Evolutionary conservation across 2,888 invertebrate genomes (phyloP), one percentile per base, ranked within the genome.

Genomic region (Syritta pipiens): DNA sequence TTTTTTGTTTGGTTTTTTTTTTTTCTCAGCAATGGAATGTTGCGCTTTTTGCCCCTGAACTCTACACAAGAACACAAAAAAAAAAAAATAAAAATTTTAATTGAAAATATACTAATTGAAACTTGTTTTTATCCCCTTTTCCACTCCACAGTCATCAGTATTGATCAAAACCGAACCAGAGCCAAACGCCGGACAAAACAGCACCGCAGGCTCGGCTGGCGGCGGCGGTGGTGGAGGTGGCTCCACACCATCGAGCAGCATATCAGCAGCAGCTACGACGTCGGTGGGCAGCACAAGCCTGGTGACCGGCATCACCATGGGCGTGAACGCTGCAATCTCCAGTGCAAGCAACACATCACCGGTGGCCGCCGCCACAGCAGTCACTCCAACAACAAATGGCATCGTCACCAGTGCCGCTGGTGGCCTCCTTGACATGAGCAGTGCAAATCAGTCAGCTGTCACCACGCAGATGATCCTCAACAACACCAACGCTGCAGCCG

Each of bases 141-240:
- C 32, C 55, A 28, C 32, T 20, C 19, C 67, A 30, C 84, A 87
- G 88, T 86, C 87, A 83, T 85, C 87, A 87, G 87, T 87, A 86
- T 87, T 88, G 86, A 84, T 87, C 82, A 87, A 92, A 90, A 91
- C 90, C 82, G 92, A 92, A 85, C 88, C 90, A 77, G 91, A 91
- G 83, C 86, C 89, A 67, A 82, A 82, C 60, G 83, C 84, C 62
- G 84, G 84, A 71, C 89, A 82, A 79, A 81, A 75, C 37, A 81
- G 79, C 68, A 83, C 81, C 69, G 81, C 82, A 69, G 81, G 87
- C 86, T 86, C 88, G 86, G 85, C 88, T 87, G 79, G 88, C 85
- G 77, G 89, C 86, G 82, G 88, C 84, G 81, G 89, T 87, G 83
- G 86, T 84, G 83, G 83, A 20, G 83, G 82, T 53, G 72, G 81